phyloP scores from a whole-genome alignment of 2,888 invertebrate species.

The Masnerella sp. region DNA sequence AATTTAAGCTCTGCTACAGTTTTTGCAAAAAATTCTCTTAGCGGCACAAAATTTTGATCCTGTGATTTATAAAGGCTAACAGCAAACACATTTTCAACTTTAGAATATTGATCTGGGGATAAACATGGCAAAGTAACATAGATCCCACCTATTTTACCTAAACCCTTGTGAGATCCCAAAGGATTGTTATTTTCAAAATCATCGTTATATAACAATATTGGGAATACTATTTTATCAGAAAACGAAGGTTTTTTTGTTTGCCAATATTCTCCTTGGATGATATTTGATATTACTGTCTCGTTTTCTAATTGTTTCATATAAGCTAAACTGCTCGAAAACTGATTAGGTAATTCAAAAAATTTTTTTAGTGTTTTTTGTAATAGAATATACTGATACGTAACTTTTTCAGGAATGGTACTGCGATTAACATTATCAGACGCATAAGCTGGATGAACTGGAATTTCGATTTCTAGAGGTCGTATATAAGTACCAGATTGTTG shows the following conservation, averaged over 20 bases:
- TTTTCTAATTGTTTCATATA: constrained; percentile 33
- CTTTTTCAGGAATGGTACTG: neutral
- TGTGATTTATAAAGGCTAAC: constrained; percentile 32
- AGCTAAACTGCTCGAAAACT: constrained; percentile 31
- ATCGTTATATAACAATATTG: constrained; percentile 42
- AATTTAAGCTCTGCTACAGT: constrained; percentile 12
- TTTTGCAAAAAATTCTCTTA: constrained; percentile 22
- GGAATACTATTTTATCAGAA: constrained; percentile 35
- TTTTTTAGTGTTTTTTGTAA: constrained; percentile 14
- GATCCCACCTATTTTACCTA: constrained; percentile 44
- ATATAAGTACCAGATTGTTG: too few relatives aligned
- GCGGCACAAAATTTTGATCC: constrained; percentile 24
- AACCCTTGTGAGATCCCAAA: constrained; percentile 16
- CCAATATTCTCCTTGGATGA: constrained; percentile 47
- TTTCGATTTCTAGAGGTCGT: neutral
- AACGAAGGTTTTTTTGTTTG: constrained; percentile 16
- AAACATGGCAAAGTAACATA: constrained; percentile 48
- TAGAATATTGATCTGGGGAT: constrained; percentile 41
- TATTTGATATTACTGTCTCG: constrained; percentile 29
- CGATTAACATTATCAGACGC: neutral
- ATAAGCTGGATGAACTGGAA: neutral
- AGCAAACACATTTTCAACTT: constrained; percentile 38
- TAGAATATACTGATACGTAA: neutral
- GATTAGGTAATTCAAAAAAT: constrained; percentile 37
- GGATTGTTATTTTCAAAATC: constrained; percentile 24